Conservation (phyloP, 1,140 invertebrate species). For the Monochamus saltuarius region DNA sequence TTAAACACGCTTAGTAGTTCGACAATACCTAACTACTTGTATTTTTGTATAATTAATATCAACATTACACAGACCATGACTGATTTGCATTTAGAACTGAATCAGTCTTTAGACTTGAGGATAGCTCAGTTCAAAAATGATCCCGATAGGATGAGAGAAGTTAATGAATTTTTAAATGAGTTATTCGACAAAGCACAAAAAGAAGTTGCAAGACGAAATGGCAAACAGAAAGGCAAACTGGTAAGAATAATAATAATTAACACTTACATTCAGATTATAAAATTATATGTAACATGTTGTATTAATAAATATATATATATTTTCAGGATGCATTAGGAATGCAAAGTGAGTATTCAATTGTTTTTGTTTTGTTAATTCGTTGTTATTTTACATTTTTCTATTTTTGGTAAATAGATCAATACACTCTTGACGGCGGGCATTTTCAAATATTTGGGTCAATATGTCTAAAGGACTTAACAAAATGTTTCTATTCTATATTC, state of each 20-base stretch:
- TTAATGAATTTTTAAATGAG: conserved; percentile 48
- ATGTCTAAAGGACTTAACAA: background rate
- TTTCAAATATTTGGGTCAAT: background rate
- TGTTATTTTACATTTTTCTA: background rate
- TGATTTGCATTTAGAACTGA: conserved; percentile 41
- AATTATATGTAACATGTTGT: background rate
- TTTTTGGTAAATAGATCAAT: conserved; percentile 10
- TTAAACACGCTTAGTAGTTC: too few relatives aligned
- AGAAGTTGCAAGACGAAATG: conserved; percentile 39
- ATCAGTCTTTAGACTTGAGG: conserved; percentile 40
- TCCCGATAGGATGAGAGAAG: conserved; percentile 46
- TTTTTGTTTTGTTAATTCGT: background rate
- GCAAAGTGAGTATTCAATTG: conserved; percentile 44
- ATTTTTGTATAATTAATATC: too few relatives aligned
- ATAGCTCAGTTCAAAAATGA: conserved; percentile 49
- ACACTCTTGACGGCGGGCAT: background rate
- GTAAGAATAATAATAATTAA: conserved; percentile 31
- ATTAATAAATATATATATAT: conserved; percentile 29
- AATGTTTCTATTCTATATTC: background rate
- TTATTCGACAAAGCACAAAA: conserved; percentile 47
- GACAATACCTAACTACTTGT: too few relatives aligned
- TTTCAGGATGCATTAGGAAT: conserved; percentile 47
- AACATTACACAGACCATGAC: conserved; percentile 29
- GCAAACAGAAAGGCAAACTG: conserved; percentile 43
- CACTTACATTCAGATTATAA: conserved; percentile 1